Base-by-base conservation (phyloP, 2,113 vertebrate genomes). In the Colaptes auratus region DNA sequence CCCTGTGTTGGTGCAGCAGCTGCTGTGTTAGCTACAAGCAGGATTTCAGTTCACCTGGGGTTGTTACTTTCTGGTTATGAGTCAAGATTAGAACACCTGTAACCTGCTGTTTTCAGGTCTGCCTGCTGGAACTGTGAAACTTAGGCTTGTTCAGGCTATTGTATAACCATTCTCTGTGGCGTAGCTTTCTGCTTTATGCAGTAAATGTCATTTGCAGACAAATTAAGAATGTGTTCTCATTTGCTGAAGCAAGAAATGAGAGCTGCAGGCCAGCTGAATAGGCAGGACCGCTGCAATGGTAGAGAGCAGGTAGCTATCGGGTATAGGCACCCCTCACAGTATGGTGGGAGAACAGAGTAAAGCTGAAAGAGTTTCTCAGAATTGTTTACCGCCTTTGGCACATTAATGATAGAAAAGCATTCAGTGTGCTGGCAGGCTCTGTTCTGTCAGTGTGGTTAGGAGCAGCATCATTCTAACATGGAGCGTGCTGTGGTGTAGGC, bases 181-280 rank as follows among this genome's bases (percentile, higher is more conserved):
- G 65, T 52, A 80, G 50, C 65, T 78, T 95, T 95, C 66, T 92
- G 66, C 59, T 70, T 96, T 91, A 71, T 79, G 64, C 53, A 93
- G 66, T 92, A 92, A 95, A 84, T 94, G 59, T 50, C 72, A 90
- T 89, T 76, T 92, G 48, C 82, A 94, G 90, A 82, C 63, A 94
- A 92, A 92, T 95, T 92, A 95, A 79, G 94, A 77, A 88, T 94
- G 92, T 95, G 76, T 95, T 96, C 74, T 67, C 91, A 55, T 91
- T 86, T 96, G 90, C 74, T 58, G 30, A 36, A 82, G 44, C 63
- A 73, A 89, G 93, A 85, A 94, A 44, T 70, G 84, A n/a, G n/a
- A 86, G 13, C 18, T 76, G 56, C 28, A 71, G 87, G 35, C 69
- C 44, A 77, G 56, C 80, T 89, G 65, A 93, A 25, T 11, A 59